A percentile compares a stretch with the other conserved stretches of the same genome.
Evolutionary conservation across 2,888 invertebrate species (phyloP).

Genomic region (Hemithea aestivaria): DNA sequence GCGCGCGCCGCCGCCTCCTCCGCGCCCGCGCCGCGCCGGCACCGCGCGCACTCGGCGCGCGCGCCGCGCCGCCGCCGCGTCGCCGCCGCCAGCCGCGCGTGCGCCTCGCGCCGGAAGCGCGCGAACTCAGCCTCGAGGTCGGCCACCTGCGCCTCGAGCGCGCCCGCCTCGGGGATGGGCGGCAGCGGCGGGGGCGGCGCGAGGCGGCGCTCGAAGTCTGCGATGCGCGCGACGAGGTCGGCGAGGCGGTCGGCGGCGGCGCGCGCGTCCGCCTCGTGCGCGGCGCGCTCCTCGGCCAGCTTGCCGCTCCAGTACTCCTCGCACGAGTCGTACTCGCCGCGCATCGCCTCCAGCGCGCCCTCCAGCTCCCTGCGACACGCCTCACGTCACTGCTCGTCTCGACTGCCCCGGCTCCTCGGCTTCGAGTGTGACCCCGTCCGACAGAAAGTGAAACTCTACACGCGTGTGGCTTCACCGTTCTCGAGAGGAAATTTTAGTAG

Average conservation of each 20-base stretch:
- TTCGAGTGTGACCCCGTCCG: too few relatives aligned
- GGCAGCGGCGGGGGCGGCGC: constrained; percentile 72
- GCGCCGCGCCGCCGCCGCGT: constrained; percentile 16
- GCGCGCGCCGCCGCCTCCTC: constrained; percentile 62
- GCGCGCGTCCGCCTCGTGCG: constrained; percentile 86
- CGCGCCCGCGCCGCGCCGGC: constrained; percentile 18
- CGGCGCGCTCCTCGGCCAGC: constrained; percentile 86
- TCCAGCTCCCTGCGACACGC: constrained; percentile 82
- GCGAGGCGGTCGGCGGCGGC: constrained; percentile 87
- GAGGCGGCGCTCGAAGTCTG: constrained; percentile 89
- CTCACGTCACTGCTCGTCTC: neutral
- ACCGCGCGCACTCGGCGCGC: constrained; percentile 18
- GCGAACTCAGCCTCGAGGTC: constrained; percentile 67
- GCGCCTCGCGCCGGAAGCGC: constrained; percentile 24
- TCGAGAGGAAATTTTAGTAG: too few relatives aligned
- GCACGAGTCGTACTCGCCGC: constrained; percentile 88
- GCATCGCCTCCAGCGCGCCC: constrained; percentile 85
- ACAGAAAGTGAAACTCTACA: too few relatives aligned
- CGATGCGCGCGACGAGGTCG: constrained; percentile 85
- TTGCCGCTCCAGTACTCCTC: constrained; percentile 93
- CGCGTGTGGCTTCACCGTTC: too few relatives aligned
- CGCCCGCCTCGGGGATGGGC: constrained; percentile 84
- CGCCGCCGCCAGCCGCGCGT: constrained; percentile 71
- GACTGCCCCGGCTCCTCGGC: too few relatives aligned
- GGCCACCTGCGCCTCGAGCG: constrained; percentile 75